A percentile compares a stretch with the other conserved stretches of the same genome.
Conservation (phyloP, 2,797 vertebrate species). For the Amphiprion clarkii region DNA sequence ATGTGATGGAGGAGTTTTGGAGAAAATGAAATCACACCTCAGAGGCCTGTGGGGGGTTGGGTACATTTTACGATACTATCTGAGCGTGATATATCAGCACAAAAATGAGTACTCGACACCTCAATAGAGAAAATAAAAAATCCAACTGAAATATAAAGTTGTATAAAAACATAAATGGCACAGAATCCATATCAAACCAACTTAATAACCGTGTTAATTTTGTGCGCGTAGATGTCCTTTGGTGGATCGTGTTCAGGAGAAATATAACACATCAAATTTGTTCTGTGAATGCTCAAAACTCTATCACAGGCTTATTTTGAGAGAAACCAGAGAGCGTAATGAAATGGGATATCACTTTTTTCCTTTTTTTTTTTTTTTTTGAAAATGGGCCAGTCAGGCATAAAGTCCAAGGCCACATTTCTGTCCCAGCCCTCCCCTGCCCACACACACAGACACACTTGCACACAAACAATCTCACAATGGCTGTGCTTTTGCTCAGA, state of each 20-base stretch:
- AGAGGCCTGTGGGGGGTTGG: slow-evolving; percentile 29
- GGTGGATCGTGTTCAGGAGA: slow-evolving; percentile 17
- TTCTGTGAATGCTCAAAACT: slow-evolving; percentile 34
- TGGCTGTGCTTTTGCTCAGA: slow-evolving; percentile 48
- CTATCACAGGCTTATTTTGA: slow-evolving; percentile 61
- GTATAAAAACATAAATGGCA: slow-evolving; percentile 11
- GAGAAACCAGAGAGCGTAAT: slow-evolving; percentile 68
- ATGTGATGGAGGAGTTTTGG: slow-evolving; percentile 43
- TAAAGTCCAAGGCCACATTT: slow-evolving; percentile 79
- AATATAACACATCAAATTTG: slow-evolving; percentile 36
- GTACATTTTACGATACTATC: slow-evolving; percentile 32
- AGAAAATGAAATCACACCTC: slow-evolving; percentile 58
- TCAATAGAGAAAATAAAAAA: slow-evolving; percentile 20
- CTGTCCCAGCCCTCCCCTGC: slow-evolving; percentile 66
- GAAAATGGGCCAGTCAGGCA: slow-evolving; percentile 70
- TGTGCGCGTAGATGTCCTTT: slow-evolving; percentile 1
- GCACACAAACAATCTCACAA: slow-evolving; percentile 46
- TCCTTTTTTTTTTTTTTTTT: slow-evolving; percentile 55
- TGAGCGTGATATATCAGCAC: slow-evolving; percentile 34
- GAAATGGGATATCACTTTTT: slow-evolving; percentile 72
- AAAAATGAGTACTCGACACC: slow-evolving; percentile 33
- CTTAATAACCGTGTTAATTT: slow-evolving; percentile 1
- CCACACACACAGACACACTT: slow-evolving; percentile 30
- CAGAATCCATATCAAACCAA: background rate
- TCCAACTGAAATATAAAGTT: slow-evolving; percentile 14